Evolutionary conservation across 2,797 vertebrate species (phyloP).

Genomic region (Sebastes variabilis): DNA sequence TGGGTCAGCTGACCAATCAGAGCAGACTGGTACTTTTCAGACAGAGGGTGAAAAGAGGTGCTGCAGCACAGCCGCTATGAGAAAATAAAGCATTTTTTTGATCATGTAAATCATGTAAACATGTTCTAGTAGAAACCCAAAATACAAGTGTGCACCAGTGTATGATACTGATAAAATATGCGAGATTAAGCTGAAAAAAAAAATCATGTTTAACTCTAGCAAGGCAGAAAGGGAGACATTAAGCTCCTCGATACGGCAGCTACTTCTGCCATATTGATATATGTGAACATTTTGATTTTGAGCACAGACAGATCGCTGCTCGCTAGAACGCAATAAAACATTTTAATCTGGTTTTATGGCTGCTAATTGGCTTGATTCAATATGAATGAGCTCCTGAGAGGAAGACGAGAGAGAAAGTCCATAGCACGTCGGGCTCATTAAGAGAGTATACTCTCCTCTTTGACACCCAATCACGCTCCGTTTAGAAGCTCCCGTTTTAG

Average conservation of each 20-base stretch:
- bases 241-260: conserved; percentile 12
- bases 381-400: conserved; percentile 60
- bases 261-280: conserved; percentile 35
- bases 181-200: background rate
- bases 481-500: conserved; percentile 37
- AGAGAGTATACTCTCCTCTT: conserved; percentile 35
- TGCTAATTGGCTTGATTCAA: conserved; percentile 62
- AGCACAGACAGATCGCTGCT: conserved; percentile 18
- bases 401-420: conserved; percentile 28
- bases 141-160: background rate
- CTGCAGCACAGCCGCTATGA: too few relatives aligned
- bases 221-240: background rate
- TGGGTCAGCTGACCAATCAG: too few relatives aligned
- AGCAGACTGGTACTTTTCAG: too few relatives aligned
- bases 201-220: too few relatives aligned
- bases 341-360: conserved; percentile 59
- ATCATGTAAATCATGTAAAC: too few relatives aligned
- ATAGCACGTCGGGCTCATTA: conserved; percentile 37
- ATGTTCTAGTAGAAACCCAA: background rate
- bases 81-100: too few relatives aligned
- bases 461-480: conserved; percentile 52
- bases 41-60: too few relatives aligned
- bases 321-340: conserved; percentile 58
- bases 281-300: conserved; percentile 36
- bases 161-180: background rate